These are phyloP conservation scores for Cancer borealis DNA, from an alignment of 2,888 invertebrate genomes.

Conservation along the genomic window DNA sequence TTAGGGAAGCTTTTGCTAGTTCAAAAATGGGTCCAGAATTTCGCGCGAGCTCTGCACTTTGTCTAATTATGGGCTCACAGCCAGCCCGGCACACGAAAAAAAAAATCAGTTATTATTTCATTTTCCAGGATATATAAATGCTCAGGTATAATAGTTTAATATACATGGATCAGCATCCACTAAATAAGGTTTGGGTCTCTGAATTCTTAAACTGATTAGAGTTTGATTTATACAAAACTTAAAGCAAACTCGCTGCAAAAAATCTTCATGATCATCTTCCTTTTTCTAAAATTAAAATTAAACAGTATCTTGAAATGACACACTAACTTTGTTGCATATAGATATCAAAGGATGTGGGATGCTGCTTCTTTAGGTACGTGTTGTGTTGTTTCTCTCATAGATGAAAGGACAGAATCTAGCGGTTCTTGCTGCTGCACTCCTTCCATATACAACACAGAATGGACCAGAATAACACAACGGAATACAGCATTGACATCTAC, in stretches of 20 bases:
- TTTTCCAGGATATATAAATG: not conserved
- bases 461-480: not conserved
- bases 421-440: not conserved
- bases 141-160: not conserved
- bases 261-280: too few species aligned
- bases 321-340: not conserved
- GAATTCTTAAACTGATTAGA: too few species aligned
- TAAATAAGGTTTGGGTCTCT: not conserved
- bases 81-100: not conserved
- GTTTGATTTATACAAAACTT: too few species aligned
- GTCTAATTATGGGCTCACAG: constrained; percentile 15
- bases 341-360: not conserved
- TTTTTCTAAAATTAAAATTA: not conserved
- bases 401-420: not conserved
- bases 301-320: not conserved
- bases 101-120: not conserved
- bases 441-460: not conserved
- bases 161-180: not conserved
- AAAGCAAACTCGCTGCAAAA: too few species aligned
- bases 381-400: not conserved
- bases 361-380: not conserved
- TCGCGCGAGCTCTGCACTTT: not conserved
- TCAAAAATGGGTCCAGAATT: constrained; percentile 8
- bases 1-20: constrained; percentile 31
- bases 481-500: not conserved